Percentiles rank a stretch among this genome's conserved stretches.
These are phyloP conservation scores for Pitangus sulphuratus DNA, from an alignment of 2,797 vertebrate genomes.

Conservation along the genomic window DNA sequence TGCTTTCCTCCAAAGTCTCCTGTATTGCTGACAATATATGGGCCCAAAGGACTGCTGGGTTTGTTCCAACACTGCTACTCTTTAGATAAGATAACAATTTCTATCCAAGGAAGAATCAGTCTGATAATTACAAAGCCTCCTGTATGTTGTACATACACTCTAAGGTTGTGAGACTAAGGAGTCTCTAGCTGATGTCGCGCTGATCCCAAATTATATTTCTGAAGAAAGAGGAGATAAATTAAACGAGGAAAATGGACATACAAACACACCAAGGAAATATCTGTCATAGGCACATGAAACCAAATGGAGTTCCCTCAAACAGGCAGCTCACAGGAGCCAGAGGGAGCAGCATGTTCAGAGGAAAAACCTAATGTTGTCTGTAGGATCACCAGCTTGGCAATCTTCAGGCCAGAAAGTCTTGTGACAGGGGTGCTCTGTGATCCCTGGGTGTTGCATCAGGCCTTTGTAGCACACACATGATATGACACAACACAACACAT, in stretches of 20 bases:
- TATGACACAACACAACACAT: neutral
- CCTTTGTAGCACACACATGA: neutral
- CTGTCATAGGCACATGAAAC: neutral
- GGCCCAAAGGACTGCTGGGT: neutral
- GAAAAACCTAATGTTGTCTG: neutral
- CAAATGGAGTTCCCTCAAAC: neutral
- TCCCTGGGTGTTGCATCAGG: neutral
- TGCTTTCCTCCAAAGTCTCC: constrained; percentile 16
- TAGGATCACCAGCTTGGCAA: neutral
- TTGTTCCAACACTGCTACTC: constrained; percentile 4
- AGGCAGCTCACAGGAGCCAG: neutral
- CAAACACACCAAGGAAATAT: constrained; percentile 41
- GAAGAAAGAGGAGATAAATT: constrained; percentile 73
- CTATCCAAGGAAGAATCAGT: constrained; percentile 27
- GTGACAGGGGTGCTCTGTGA: neutral
- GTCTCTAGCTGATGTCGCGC: constrained; percentile 53
- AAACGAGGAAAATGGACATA: constrained; percentile 51
- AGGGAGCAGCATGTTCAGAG: neutral
- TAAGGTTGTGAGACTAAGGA: constrained; percentile 49
- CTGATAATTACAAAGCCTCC: constrained; percentile 43
- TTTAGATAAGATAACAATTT: neutral
- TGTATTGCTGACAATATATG: neutral
- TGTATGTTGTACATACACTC: neutral
- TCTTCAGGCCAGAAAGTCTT: neutral
- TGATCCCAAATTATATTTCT: constrained; percentile 66